phyloP scores from a whole-genome alignment of 2,888 invertebrate species.

The Dioctria linearis region DNA sequence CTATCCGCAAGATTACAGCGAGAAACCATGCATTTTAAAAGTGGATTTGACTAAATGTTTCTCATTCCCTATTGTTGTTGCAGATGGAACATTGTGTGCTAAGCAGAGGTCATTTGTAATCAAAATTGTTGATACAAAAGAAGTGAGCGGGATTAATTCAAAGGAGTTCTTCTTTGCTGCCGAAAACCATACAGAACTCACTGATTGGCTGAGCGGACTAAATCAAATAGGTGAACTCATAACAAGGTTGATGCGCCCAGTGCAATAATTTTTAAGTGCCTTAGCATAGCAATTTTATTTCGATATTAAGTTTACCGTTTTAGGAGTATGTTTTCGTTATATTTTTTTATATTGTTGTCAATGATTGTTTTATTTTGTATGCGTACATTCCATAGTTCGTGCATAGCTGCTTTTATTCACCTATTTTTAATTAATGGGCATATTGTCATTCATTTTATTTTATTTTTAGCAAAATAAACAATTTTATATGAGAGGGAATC shows the following conservation, averaged over 20 bases:
- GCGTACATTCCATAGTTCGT: conserved; percentile 54
- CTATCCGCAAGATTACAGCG: conserved; percentile 71
- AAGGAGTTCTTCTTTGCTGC: conserved; percentile 70
- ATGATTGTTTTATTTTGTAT: conserved; percentile 15
- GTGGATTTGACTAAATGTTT: conserved; percentile 70
- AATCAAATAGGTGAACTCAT: conserved; percentile 71
- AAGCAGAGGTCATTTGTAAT: conserved; percentile 71
- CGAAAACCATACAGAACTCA: conserved; percentile 71
- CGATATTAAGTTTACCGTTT: conserved; percentile 22
- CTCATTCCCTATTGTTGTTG: conserved; percentile 65
- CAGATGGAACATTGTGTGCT: conserved; percentile 71
- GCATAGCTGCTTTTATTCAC: conserved; percentile 28
- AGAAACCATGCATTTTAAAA: conserved; percentile 65
- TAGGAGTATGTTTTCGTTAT: conserved; percentile 31
- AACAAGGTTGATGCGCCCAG: conserved; percentile 69
- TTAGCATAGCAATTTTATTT: neutral
- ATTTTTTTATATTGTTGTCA: conserved; percentile 8
- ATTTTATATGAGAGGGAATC: neutral
- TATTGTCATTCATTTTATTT: neutral
- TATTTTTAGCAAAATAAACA: neutral
- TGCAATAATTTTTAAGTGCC: conserved; percentile 51
- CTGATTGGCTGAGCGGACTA: conserved; percentile 71
- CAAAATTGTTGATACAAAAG: conserved; percentile 61
- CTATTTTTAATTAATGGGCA: conserved; percentile 54
- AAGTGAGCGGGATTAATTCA: conserved; percentile 56